These are phyloP conservation scores for Leucoraja ocellata DNA, from an alignment of 2,797 vertebrate genomes.

Conservation along the genomic window DNA sequence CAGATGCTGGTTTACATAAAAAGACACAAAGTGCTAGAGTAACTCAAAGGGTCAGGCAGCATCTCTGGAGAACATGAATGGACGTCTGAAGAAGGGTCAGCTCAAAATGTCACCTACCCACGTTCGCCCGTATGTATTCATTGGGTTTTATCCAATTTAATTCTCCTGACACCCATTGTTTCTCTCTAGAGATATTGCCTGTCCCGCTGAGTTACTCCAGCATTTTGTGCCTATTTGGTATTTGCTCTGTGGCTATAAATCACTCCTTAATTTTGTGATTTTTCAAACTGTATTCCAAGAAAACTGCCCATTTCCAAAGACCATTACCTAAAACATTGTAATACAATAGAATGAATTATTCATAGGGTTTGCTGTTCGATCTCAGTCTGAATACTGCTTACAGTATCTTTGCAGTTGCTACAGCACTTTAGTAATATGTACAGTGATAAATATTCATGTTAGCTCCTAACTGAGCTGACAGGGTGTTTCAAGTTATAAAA, in stretches of 20 bases:
- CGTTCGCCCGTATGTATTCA: background rate
- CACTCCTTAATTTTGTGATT: background rate
- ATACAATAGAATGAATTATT: conserved; percentile 45
- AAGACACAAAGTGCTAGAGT: no score
- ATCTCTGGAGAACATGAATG: no score
- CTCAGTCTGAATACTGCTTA: conserved; percentile 41
- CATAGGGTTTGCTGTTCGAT: background rate
- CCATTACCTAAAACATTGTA: background rate
- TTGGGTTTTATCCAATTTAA: background rate
- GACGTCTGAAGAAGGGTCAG: no score
- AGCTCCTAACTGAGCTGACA: background rate
- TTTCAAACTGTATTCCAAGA: background rate
- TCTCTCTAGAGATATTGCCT: no score
- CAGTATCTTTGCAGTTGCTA: conserved; percentile 41
- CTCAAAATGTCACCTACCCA: no score
- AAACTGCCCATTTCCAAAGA: background rate
- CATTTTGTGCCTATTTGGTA: background rate
- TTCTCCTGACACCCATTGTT: no score
- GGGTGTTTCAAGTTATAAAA: background rate
- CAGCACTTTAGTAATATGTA: conserved; percentile 37
- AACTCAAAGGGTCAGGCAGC: no score
- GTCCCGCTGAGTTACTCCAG: no score
- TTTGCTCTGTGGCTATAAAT: background rate
- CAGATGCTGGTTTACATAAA: no score
- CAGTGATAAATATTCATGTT: conserved; percentile 12